phyloP scores from a whole-genome alignment of 1,140 invertebrate genomes.

The Nasonia giraulti region DNA sequence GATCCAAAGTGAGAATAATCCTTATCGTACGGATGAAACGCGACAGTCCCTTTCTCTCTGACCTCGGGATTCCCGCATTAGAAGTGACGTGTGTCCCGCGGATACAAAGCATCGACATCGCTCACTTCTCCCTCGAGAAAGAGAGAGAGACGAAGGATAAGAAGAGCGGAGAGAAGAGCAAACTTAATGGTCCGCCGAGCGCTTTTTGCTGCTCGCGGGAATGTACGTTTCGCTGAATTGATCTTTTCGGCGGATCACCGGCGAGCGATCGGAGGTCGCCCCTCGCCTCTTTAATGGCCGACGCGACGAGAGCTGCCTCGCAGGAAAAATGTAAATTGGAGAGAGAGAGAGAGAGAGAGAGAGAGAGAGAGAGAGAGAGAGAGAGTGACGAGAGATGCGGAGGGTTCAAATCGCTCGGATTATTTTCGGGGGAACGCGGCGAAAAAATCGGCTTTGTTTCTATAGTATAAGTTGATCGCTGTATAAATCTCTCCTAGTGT shows the following conservation, averaged over 20 bases:
- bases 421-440: background rate
- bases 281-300: conserved; percentile 1
- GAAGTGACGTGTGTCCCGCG: conserved; percentile 19
- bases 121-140: background rate
- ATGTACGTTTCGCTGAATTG: conserved; percentile 43
- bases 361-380: too few species aligned
- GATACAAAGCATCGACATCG: conserved; percentile 45
- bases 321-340: conserved; percentile 47
- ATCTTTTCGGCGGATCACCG: conserved; percentile 43
- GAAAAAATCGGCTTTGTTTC: too few species aligned
- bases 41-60: background rate
- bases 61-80: conserved; percentile 48
- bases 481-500: too few species aligned
- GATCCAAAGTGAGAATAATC: too few species aligned
- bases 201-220: background rate
- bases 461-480: too few species aligned
- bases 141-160: background rate
- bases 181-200: background rate
- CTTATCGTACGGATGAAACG: background rate
- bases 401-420: conserved; percentile 6
- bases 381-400: conserved; percentile 25
- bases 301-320: background rate
- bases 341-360: too few species aligned
- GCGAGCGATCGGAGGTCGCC: too few species aligned
- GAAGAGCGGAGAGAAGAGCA: background rate